Base-by-base conservation (phyloP, 1,140 invertebrate genomes). In the Macrostomum lignano region DNA sequence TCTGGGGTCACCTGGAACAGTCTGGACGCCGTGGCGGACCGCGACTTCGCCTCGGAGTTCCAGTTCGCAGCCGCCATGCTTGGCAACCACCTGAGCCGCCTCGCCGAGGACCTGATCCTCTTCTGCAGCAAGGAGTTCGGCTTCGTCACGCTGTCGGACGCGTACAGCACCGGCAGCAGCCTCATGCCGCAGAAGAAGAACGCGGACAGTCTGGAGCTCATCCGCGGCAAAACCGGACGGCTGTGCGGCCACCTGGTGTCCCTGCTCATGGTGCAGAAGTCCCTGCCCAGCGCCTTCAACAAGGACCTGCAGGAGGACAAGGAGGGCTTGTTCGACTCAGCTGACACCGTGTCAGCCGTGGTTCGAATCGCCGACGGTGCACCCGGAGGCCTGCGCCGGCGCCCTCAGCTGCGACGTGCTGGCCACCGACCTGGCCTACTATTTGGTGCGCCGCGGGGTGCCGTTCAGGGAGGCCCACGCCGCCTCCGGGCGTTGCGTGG, bases 171-270 rank as follows among this genome's bases (percentile, higher is more conserved):
- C 22, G 74, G 74, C 7, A 75, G 72, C 41, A 75, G 72, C 46
- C 52, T 78, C 23, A 76, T 79, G 72, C 74, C 74, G 0, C 74
- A 78, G 46, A 78, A 78, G 54, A 67, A 72, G 37, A 78, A 78
- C 55, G 70, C 74, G 0, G 75, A 78, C 44, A 70, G 70, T 35
- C 53, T 76, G 40, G 73, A 78, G 44, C 48, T 78, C n/a, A 66
- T 76, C 4, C 59, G 74, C 28, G 73, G 70, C 3, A 71, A 65
- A 42, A 38, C 56, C 26, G 64, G 61, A 14, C 42, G 56, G 23
- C 39, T 64, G 14, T 47, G 54, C 44, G 64, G 62, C 30, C 45
- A 53, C 38, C 58, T 64, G 44, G 50, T 46, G 28, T 25, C 17
- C 17, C 5, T 17, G 21, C 7, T 1, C n/a, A n/a, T n/a, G n/a